Base-by-base conservation (phyloP, 2,888 invertebrate species). In the Harpalus rubripes region DNA sequence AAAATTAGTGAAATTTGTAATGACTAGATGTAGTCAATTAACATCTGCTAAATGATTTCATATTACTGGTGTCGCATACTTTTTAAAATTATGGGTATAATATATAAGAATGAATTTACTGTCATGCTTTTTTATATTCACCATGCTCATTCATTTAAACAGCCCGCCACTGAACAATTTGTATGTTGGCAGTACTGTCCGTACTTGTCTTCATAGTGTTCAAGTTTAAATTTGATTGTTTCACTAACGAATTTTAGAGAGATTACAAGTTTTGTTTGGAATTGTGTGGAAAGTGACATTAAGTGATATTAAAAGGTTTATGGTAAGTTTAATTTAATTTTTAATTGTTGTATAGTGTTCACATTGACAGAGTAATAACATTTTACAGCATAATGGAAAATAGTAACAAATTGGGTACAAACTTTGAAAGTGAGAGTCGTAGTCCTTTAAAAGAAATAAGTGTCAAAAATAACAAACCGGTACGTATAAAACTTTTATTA, bases 371-470 rank as follows among this genome's bases (percentile, higher is more conserved):
- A 52, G 10, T 52, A 5, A 52, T 52, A 12, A 52, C 44, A 10
- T 6, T 52, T 5, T 52, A 5, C 12, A 52, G 44, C 10, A 52
- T 1, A 58, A 58, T 78, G 58, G 58, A 78, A 15, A 78, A 78
- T 26, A 58, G 32, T 56, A 78, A n/a, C 18, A 78, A 74, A 7
- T 26, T 52, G 12, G 18, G 32, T 78, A 18, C 1, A 58, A 58
- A 56, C 3, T 78, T 22, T 78, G 72, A 81, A 56, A 56, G 7
- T 26, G 83, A 76, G 22, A 65, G 12, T 41, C 78, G 78, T 1
- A 76, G 78, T 22, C 84, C 76, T 32, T 78, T 84, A 26, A 59
- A 63, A 63, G 84, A 84, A 78, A 63, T 84, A 39, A 5, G 78
- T n/a, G 6, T 63, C 10, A 18, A 84, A 52, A 76, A 41, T 63